Evolutionary conservation across 2,797 vertebrate genomes (phyloP).

Genomic region (Psittacula echo): DNA sequence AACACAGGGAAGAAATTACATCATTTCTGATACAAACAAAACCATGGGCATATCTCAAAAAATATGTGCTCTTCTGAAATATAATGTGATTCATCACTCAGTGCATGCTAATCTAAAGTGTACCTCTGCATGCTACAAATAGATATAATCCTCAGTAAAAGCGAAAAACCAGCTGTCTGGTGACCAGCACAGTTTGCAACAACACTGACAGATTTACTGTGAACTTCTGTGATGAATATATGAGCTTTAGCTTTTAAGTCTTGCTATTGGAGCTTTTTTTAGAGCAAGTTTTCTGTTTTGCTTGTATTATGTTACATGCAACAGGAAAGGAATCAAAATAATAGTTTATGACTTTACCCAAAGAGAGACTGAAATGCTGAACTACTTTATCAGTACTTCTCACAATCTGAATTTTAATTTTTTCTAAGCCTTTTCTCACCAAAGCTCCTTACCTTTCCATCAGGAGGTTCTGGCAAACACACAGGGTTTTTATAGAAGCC

Average conservation of each 20-base stretch:
- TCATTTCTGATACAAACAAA: constrained; percentile 2
- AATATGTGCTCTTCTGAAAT: neutral
- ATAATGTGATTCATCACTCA: neutral
- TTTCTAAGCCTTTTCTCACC: neutral
- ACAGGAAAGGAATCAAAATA: neutral
- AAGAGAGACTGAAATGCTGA: neutral
- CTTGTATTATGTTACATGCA: neutral
- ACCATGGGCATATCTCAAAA: neutral
- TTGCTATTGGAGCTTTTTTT: neutral
- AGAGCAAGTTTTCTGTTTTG: neutral
- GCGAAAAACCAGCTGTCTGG: neutral
- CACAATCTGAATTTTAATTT: neutral
- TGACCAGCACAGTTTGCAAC: neutral
- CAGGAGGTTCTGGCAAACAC: neutral
- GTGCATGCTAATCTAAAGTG: neutral
- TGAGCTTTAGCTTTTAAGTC: neutral
- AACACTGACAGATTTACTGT: neutral
- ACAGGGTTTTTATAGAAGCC: neutral
- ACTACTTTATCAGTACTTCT: neutral
- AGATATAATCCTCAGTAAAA: neutral
- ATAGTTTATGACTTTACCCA: neutral
- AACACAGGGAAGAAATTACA: neutral
- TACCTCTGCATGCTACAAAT: neutral
- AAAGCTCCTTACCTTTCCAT: neutral
- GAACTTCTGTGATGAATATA: neutral